Evolutionary conservation across 2,888 invertebrate species (phyloP), one percentile per base, ranked within the genome.

Genomic region (Rhynchonema sp.): DNA sequence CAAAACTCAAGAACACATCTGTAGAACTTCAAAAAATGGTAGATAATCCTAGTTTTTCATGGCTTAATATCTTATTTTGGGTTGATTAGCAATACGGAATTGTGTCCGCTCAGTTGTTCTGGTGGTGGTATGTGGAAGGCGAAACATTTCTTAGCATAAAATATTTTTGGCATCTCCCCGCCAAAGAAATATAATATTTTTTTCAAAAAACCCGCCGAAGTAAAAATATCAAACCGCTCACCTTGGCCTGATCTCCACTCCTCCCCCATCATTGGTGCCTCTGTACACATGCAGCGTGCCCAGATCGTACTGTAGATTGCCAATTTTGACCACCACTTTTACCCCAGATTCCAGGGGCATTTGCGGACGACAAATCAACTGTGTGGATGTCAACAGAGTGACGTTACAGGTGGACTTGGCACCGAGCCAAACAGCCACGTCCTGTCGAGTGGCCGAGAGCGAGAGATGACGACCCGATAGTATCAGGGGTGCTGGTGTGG

Each of bases 341-440:
- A 6, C 6, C 26, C 54, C 54, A 2, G 25, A 13, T 2, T 28
- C 22, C 13, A 17, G 59, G 23, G 69, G 70, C 57, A 66, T 66
- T 3, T 96, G 94, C 20, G 92, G 91, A 30, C 85, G 85, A 74
- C 96, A 98, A 17, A 94, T 84, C 23, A 98, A 79, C 73, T 94
- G 92, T 49, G 84, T 84, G 73, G 84, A 80, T 1, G 92, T 89
- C 56, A 98, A 79, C 63, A 91, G 87, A 1, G 94, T 92, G 22
- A 98, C 88, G 76, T 92, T 92, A 73, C 96, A 98, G 38, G 38
- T 38, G 6, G 9, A 6, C 9, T 6, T 17, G 38, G 9, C 17
- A 17, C 38, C 38, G 38, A 52, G 3, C n/a, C 52, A 22, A 22
- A 52, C 52, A 52, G 22, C 82, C 0, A 94, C 87, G 75, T 94